phyloP scores from a whole-genome alignment of 2,888 invertebrate species.

The Pterostichus niger region DNA sequence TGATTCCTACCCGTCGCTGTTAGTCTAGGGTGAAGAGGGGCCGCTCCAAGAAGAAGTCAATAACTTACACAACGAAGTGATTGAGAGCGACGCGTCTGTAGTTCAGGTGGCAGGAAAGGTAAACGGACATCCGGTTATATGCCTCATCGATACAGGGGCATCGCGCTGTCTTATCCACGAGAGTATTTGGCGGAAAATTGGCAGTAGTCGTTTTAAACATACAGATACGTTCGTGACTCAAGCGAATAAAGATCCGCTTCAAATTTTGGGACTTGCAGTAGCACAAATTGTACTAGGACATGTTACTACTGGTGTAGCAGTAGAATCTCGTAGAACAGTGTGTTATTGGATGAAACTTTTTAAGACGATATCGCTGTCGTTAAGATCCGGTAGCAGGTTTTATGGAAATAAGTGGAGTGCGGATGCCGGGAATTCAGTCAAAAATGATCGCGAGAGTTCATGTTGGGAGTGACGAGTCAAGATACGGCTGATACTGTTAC shows the following conservation, averaged over 20 bases:
- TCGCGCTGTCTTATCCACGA: slow-evolving; percentile 23
- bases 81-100: neutral
- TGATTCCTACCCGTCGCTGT: too few relatives aligned
- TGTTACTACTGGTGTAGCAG: neutral
- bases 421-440: neutral
- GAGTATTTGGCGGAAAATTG: slow-evolving; percentile 26
- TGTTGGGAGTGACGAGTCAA: neutral
- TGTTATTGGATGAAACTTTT: slow-evolving; percentile 28
- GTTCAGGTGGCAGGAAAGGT: slow-evolving; percentile 6
- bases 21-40: too few relatives aligned
- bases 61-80: too few relatives aligned
- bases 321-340: slow-evolving; percentile 24
- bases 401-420: neutral
- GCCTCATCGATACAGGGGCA: slow-evolving; percentile 31
- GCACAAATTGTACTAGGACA: slow-evolving; percentile 1
- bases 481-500: slow-evolving; percentile 1
- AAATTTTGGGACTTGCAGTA: neutral
- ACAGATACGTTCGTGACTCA: neutral
- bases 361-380: slow-evolving; percentile 9
- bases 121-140: slow-evolving; percentile 15
- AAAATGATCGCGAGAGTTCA: slow-evolving; percentile 3
- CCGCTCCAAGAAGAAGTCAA: too few relatives aligned
- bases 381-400: neutral
- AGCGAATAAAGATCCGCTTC: neutral
- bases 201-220: neutral